These are phyloP conservation scores for Lithophane semibrunnea DNA, from an alignment of 2,888 invertebrate genomes.

Conservation along the genomic window DNA sequence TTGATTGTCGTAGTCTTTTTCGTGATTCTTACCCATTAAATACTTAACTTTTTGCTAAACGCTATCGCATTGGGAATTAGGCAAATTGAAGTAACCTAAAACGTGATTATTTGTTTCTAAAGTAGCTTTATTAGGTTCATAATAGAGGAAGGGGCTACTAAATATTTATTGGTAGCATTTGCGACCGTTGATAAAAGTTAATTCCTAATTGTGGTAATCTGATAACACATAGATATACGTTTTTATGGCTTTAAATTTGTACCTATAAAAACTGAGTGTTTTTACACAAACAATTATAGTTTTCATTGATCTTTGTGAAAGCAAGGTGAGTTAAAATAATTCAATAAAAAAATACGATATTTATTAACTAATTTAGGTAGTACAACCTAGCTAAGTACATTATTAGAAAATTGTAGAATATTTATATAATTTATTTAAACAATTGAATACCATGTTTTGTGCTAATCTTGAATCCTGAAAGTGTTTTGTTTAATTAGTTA, in stretches of 20 bases:
- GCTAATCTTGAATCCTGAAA: background rate
- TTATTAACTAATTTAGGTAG: background rate
- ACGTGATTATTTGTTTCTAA: background rate
- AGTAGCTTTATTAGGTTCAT: background rate
- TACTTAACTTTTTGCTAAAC: constrained; percentile 10
- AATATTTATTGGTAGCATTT: constrained; percentile 48
- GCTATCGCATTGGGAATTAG: background rate
- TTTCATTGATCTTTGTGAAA: constrained; percentile 55
- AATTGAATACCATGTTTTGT: background rate
- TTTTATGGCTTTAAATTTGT: constrained; percentile 61
- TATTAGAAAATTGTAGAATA: background rate
- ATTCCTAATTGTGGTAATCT: constrained; percentile 47
- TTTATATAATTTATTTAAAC: rapidly evolving
- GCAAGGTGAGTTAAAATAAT: constrained; percentile 52
- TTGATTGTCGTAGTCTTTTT: constrained; percentile 4
- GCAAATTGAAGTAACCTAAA: background rate
- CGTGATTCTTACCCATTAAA: constrained; percentile 23
- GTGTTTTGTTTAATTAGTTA: background rate
- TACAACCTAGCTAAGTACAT: background rate
- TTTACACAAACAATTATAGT: constrained; percentile 35
- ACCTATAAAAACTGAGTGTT: constrained; percentile 59
- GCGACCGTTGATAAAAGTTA: constrained; percentile 44
- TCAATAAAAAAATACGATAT: background rate
- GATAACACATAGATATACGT: constrained; percentile 47
- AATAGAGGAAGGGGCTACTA: constrained; percentile 34